These are phyloP conservation scores for Urophycis tenuis DNA, from an alignment of 2,797 vertebrate genomes.

Conservation along the genomic window DNA sequence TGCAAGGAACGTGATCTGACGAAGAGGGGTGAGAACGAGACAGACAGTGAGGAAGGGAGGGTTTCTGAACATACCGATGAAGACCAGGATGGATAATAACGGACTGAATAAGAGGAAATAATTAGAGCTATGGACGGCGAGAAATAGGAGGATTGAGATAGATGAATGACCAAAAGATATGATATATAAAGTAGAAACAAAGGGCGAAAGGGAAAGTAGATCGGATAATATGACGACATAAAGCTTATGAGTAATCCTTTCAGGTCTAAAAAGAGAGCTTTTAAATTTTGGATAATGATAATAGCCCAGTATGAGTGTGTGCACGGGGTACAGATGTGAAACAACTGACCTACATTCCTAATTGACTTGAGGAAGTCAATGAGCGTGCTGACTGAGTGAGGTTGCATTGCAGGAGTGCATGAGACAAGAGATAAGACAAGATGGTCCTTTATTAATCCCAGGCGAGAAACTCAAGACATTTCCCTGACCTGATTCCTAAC, in stretches of 20 bases:
- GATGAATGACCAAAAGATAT: conserved; percentile 14
- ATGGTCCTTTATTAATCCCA: neutral
- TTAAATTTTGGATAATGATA: conserved; percentile 59
- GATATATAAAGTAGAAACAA: conserved; percentile 17
- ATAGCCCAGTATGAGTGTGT: conserved; percentile 30
- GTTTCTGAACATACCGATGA: too few relatives aligned
- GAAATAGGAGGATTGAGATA: conserved; percentile 22
- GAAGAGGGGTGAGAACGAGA: conserved; percentile 18
- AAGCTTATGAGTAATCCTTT: conserved; percentile 62
- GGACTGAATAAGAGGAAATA: conserved; percentile 17
- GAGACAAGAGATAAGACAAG: neutral
- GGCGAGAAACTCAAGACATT: conserved; percentile 8
- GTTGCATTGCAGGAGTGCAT: neutral
- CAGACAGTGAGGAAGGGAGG: conserved; percentile 42
- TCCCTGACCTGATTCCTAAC: conserved; percentile 38
- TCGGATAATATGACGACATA: conserved; percentile 18
- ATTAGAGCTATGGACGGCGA: conserved; percentile 33
- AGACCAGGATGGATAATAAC: too few relatives aligned
- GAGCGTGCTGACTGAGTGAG: neutral
- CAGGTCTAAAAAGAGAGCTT: conserved; percentile 58
- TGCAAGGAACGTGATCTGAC: neutral
- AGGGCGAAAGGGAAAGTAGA: conserved; percentile 41
- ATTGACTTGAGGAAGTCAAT: conserved; percentile 31
- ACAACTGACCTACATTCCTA: conserved; percentile 46
- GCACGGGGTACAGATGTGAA: conserved; percentile 2